Conservation (phyloP, 2,113 vertebrate species). For the Poecile atricapillus region DNA sequence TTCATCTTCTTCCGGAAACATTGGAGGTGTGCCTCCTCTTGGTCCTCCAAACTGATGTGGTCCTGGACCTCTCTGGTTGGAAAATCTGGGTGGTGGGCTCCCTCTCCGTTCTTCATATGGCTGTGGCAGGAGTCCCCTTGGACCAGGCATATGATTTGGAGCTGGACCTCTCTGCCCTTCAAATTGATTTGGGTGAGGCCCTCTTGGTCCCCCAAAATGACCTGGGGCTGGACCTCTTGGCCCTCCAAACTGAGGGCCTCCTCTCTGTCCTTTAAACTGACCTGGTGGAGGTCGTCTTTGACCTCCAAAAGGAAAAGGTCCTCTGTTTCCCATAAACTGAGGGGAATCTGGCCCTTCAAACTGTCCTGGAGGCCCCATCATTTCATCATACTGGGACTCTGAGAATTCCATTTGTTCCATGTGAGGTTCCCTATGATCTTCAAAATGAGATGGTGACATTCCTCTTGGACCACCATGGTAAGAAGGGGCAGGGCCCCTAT, state of each 20-base stretch:
- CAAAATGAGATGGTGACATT: slow-evolving; percentile 77
- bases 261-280: slow-evolving; percentile 72
- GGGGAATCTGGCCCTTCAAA: slow-evolving; percentile 70
- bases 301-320: slow-evolving; percentile 67
- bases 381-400: slow-evolving; percentile 78
- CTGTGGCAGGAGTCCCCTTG: slow-evolving; percentile 63
- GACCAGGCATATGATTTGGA: slow-evolving; percentile 69
- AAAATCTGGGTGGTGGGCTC: slow-evolving; percentile 63
- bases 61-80: slow-evolving; percentile 68
- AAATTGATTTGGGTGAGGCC: slow-evolving; percentile 68
- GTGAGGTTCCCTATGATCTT: slow-evolving; percentile 75
- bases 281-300: slow-evolving; percentile 69
- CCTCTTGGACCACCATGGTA: slow-evolving; percentile 81
- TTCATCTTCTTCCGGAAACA: slow-evolving; percentile 69
- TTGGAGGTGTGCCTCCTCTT: slow-evolving; percentile 42
- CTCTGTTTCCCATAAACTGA: slow-evolving; percentile 75
- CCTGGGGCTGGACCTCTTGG: slow-evolving; percentile 75
- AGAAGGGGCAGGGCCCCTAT: slow-evolving; percentile 76
- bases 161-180: slow-evolving; percentile 68
- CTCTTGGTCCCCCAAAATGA: slow-evolving; percentile 83
- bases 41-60: slow-evolving; percentile 68
- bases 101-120: slow-evolving; percentile 82
- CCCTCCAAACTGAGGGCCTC: slow-evolving; percentile 80
- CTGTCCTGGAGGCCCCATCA: slow-evolving; percentile 69
- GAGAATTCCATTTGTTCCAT: slow-evolving; percentile 75